phyloP scores from a whole-genome alignment of 1,140 invertebrate species.

The Leptonema lineaticorne region DNA sequence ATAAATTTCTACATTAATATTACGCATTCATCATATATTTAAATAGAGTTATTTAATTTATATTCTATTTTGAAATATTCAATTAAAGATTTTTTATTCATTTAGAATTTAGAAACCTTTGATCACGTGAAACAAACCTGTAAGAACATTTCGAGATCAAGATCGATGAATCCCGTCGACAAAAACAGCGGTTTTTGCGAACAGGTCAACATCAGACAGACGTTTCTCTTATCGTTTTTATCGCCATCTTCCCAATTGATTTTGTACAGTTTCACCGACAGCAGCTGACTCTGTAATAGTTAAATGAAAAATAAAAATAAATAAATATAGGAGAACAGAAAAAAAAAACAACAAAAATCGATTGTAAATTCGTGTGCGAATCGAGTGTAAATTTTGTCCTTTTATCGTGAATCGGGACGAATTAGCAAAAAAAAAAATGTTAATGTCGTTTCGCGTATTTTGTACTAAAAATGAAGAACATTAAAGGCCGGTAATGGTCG shows the following conservation, averaged over 20 bases:
- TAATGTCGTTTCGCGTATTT: slow-evolving; percentile 2
- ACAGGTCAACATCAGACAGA: slow-evolving; percentile 12
- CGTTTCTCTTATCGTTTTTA: neutral
- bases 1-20: too few species aligned
- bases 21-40: too few species aligned
- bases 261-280: neutral
- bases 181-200: slow-evolving; percentile 6
- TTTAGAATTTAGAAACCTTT: too few species aligned
- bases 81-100: too few species aligned
- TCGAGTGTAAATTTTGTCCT: too few species aligned
- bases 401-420: too few species aligned
- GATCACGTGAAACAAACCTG: slow-evolving; percentile 17
- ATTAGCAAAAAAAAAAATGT: neutral
- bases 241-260: slow-evolving; percentile 15
- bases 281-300: slow-evolving; percentile 1
- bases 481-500: neutral
- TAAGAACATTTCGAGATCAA: neutral
- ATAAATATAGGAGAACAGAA: neutral
- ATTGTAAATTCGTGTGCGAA: too few species aligned
- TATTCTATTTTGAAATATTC: too few species aligned
- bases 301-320: neutral
- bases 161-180: slow-evolving; percentile 10
- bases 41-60: too few species aligned
- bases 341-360: too few species aligned
- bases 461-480: slow-evolving; percentile 10